A percentile compares a stretch with the other conserved stretches of the same genome.
phyloP scores from a whole-genome alignment of 1,140 invertebrate genomes.

The Drosophila navojoa region DNA sequence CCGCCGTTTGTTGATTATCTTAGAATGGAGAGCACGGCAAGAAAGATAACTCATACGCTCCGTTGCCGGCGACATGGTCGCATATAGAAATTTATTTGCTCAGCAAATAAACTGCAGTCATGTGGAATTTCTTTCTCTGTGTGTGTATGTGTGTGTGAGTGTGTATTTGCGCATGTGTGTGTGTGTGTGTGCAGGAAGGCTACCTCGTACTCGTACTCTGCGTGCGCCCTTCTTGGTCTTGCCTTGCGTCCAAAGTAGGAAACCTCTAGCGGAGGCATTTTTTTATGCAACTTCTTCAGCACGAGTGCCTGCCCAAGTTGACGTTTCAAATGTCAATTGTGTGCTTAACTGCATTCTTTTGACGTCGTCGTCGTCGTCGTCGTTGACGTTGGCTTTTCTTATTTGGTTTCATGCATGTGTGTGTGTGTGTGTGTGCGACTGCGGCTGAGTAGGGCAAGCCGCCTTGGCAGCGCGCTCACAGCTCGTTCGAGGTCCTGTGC shows the following conservation, averaged over 20 bases:
- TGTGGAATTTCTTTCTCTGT: background rate
- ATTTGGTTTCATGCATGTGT: slow-evolving; percentile 41
- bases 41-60: slow-evolving; percentile 79
- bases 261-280: slow-evolving; percentile 79
- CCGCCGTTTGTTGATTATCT: slow-evolving; percentile 81
- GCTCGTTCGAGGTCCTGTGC: slow-evolving; percentile 9
- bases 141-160: slow-evolving; percentile 7
- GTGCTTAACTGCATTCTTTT: slow-evolving; percentile 83
- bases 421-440: slow-evolving; percentile 17
- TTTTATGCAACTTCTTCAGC: slow-evolving; percentile 82
- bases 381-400: slow-evolving; percentile 61
- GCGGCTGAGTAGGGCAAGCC: slow-evolving; percentile 43
- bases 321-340: slow-evolving; percentile 83
- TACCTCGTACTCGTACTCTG: background rate
- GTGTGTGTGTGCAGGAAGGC: slow-evolving; percentile 30
- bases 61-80: slow-evolving; percentile 53
- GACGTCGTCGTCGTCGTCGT: slow-evolving; percentile 47
- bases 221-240: slow-evolving; percentile 36
- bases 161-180: slow-evolving; percentile 16
- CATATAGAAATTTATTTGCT: slow-evolving; percentile 79
- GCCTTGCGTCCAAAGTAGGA: slow-evolving; percentile 40
- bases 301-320: slow-evolving; percentile 81
- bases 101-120: slow-evolving; percentile 74
- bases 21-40: slow-evolving; percentile 72
- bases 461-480: slow-evolving; percentile 33